Evolutionary conservation across 2,797 vertebrate species (phyloP), one percentile per base, ranked within the genome.

Genomic region (Sylvia borin): DNA sequence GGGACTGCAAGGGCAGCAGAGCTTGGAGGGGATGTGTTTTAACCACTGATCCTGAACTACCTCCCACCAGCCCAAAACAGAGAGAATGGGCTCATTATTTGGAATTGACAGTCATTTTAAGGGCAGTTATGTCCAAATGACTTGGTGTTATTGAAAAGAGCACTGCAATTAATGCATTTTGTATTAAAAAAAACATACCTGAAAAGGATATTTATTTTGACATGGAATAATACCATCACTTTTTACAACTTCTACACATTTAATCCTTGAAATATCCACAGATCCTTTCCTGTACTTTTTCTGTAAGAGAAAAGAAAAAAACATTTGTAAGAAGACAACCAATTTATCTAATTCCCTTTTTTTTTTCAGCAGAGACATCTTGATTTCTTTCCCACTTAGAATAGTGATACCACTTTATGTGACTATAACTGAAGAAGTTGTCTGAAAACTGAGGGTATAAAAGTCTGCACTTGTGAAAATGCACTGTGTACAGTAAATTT

Each of bases 141-240:
- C 55, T 60, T 51, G 17, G 13, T 4, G 2, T 6, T 70, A 6
- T n/a, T 76, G 51, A 84, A 57, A 57, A 84, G 13, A 75, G 2
- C 17, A 18, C 15, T 76, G 5, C 29, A 48, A 71, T 71, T 45
- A 20, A 45, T 40, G 17, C 48, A 50, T 65, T 94, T 68, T 50
- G 51, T 24, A 53, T 21, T 51, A 53, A 25, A 72, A 72, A 43
- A 72, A 42, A 72, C 97, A 70, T 98, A 99, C 99, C 99, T 99
- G 99, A 97, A 99, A 99, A 5, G 99, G 98, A 66, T 99, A 99
- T 95, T 99, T 99, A 97, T 99, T 99, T 95, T 99, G 98, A 96
- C 99, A 99, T 78, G 99, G 99, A 95, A 99, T 98, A 93, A 97
- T 92, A 9, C 98, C 97, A 68, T 98, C 98, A 26, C 97, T 99